Conservation (phyloP, 2,888 invertebrate genomes). For the Tolmerus cingulatus region DNA sequence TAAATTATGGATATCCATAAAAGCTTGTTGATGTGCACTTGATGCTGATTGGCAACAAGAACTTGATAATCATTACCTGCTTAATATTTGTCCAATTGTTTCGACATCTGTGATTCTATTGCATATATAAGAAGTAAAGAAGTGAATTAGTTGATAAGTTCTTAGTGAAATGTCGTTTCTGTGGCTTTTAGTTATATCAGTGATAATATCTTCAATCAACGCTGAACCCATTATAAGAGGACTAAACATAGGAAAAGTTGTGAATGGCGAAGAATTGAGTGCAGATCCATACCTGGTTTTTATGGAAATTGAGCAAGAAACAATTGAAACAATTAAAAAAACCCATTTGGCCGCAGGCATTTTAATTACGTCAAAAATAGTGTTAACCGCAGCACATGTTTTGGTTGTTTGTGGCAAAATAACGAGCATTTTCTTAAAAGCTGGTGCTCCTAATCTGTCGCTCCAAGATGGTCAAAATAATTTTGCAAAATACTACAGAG, state of each 20-base stretch:
- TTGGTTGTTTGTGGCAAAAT: background rate
- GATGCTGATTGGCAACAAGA: background rate
- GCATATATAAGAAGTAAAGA: background rate
- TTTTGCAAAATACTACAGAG: background rate
- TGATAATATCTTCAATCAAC: background rate
- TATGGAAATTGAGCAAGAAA: background rate
- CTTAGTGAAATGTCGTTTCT: background rate
- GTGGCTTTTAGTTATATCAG: background rate
- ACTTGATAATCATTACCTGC: background rate
- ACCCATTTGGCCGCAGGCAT: background rate
- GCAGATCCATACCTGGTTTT: background rate
- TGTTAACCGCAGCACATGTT: background rate
- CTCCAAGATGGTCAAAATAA: background rate
- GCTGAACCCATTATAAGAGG: background rate
- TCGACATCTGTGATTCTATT: background rate
- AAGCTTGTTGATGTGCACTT: too few species aligned
- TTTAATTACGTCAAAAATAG: background rate
- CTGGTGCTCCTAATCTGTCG: background rate
- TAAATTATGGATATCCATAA: background rate
- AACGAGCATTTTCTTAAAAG: background rate
- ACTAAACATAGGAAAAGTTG: background rate
- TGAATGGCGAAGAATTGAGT: background rate
- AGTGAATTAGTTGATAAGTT: background rate
- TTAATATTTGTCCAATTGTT: background rate
- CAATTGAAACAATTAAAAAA: background rate